phyloP scores from a whole-genome alignment of 2,888 invertebrate genomes.

The Camptogramma bilineatum region DNA sequence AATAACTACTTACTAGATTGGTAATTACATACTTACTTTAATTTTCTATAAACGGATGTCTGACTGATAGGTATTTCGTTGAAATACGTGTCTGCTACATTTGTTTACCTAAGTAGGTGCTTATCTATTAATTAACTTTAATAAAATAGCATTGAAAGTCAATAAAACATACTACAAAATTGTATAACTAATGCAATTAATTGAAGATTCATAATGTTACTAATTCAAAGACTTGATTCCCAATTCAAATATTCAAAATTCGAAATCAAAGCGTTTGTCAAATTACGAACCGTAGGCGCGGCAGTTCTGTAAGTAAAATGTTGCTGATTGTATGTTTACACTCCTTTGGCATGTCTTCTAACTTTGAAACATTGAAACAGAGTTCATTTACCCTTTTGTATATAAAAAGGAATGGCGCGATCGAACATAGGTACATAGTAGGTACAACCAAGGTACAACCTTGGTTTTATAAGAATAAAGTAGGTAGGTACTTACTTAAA shows the following conservation, averaged over 20 bases:
- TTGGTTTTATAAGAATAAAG: no score
- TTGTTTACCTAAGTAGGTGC: no score
- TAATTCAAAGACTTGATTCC: slow-evolving; percentile 35
- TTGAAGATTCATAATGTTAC: slow-evolving; percentile 12
- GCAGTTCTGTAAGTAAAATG: slow-evolving; percentile 76
- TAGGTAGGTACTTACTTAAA: no score
- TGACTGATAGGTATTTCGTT: no score
- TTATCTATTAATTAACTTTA: background rate
- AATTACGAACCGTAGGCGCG: slow-evolving; percentile 43
- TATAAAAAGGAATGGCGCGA: slow-evolving; percentile 7
- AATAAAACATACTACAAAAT: background rate
- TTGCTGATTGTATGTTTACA: slow-evolving; percentile 83
- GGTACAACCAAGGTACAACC: no score
- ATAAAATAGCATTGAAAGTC: background rate
- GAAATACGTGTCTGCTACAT: background rate
- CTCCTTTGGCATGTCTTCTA: slow-evolving; percentile 75
- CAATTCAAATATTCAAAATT: slow-evolving; percentile 43
- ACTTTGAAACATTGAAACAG: slow-evolving; percentile 48
- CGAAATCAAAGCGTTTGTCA: slow-evolving; percentile 47
- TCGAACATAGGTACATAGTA: background rate
- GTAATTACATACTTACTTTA: no score
- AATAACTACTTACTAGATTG: no score
- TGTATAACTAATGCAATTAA: slow-evolving; percentile 1
- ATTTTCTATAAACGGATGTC: no score
- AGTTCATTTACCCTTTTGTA: slow-evolving; percentile 27